A percentile compares a stretch with the other conserved stretches of the same genome.
phyloP scores from a whole-genome alignment of 2,113 vertebrate genomes.

The Brachyhypopomus occidentalis region DNA sequence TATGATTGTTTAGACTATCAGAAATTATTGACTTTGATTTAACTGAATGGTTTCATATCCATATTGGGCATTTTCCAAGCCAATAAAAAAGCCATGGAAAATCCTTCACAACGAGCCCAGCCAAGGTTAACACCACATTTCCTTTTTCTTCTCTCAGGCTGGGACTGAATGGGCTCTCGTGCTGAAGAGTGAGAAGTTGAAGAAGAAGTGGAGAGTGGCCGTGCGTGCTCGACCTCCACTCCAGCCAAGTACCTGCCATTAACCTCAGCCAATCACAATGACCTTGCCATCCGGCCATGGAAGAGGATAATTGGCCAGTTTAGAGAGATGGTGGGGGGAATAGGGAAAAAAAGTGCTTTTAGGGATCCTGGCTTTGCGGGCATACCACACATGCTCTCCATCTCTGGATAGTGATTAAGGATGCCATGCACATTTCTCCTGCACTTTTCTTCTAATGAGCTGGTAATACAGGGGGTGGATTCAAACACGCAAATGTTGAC shows the following conservation, averaged over 20 bases:
- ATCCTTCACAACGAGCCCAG: slow-evolving; percentile 36
- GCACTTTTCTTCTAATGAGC: slow-evolving; percentile 56
- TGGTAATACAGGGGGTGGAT: slow-evolving; percentile 26
- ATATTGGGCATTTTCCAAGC: slow-evolving; percentile 23
- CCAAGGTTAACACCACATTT: slow-evolving; percentile 68
- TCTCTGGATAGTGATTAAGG: slow-evolving; percentile 49
- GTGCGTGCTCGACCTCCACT: slow-evolving; percentile 73
- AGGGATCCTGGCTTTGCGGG: slow-evolving; percentile 33
- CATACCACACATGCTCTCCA: slow-evolving; percentile 19
- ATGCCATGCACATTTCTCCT: slow-evolving; percentile 50
- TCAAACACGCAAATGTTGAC: neutral
- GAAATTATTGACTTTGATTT: neutral
- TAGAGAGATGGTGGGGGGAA: slow-evolving; percentile 48
- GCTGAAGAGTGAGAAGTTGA: slow-evolving; percentile 73
- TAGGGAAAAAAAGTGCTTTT: slow-evolving; percentile 41
- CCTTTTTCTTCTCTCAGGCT: slow-evolving; percentile 48
- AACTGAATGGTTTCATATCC: neutral
- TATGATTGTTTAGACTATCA: neutral
- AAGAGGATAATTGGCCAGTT: slow-evolving; percentile 76
- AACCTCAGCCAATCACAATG: slow-evolving; percentile 77
- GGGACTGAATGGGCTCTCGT: slow-evolving; percentile 68
- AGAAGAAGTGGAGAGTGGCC: slow-evolving; percentile 71
- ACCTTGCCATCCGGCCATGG: slow-evolving; percentile 70
- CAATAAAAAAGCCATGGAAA: slow-evolving; percentile 41
- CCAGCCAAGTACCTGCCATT: slow-evolving; percentile 73